Base-by-base conservation (phyloP, 1,140 invertebrate genomes). In the Aphelinus certus region DNA sequence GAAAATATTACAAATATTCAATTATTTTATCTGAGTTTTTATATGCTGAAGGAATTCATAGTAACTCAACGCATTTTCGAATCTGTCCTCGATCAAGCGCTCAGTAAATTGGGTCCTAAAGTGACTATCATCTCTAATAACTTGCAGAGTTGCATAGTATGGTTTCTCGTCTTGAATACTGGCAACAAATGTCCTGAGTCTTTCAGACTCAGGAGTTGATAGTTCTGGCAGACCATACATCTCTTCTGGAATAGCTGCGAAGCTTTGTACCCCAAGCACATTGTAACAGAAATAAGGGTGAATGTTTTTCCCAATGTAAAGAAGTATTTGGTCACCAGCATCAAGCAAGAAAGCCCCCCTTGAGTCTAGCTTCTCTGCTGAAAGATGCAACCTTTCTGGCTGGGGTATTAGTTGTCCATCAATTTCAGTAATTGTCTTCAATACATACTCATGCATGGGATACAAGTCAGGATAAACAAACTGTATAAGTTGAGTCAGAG, bases 11-110 rank as follows among this genome's bases (percentile, higher is more conserved):
- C 63, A 76, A 76, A 76, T 76, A 49, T 65, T 55, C 55, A 46
- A 10, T 79, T 88, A 96, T 90, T 96, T 97, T 81, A 98, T 91
- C 88, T 97, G 95, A 81, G 92, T 92, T 88, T 97, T 96, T 74
- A 99, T 89, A 89, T 98, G 96, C 88, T 99, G 97, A 83, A 99
- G 90, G 89, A 99, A 99, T 91, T 99, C 98, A 87, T 97, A 96
- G 88, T 99, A 99, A 79, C 96, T 97, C 86, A 98, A 92, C 63
- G 95, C 93, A 76, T 94, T 94, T 87, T 99, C 97, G 77, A 95
- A 93, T 82, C 97, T 90, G 88, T 99, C 98, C 88, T 99, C 98
- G 46, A 98, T 91, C 79, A 99, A 90, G 78, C 93, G 92, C 78
- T 98, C 95, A 45, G 96, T 92, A 87, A 99, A 98, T 73, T 93